Evolutionary conservation across 2,113 vertebrate species (phyloP).

Genomic region (Ameiurus melas): DNA sequence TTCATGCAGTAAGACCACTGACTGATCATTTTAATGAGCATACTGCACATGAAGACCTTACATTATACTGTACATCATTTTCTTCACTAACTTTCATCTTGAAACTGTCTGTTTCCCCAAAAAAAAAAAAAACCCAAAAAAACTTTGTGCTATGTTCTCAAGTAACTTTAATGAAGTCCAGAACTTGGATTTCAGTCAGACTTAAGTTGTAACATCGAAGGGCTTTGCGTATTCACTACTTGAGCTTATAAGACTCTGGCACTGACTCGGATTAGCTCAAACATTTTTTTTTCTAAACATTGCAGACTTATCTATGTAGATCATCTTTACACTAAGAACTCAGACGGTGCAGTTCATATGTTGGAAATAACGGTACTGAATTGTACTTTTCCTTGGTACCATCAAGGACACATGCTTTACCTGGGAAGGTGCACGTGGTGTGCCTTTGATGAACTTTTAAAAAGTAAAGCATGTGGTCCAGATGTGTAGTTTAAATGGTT

Average conservation of each 20-base stretch:
- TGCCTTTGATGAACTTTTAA: not conserved
- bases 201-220: not conserved
- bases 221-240: not conserved
- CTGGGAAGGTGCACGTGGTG: not conserved
- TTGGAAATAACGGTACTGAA: not conserved
- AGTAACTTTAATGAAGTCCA: not conserved
- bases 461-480: not conserved
- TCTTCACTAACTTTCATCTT: not conserved
- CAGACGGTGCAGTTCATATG: not conserved
- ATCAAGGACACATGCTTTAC: not conserved
- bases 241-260: not conserved
- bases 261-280: not conserved
- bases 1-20: not conserved
- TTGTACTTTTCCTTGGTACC: not conserved
- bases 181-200: not conserved
- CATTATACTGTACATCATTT: not conserved
- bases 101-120: not conserved
- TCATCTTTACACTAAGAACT: not conserved
- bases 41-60: not conserved
- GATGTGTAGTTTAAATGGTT: not conserved
- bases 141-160: not conserved
- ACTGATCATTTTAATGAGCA: not conserved
- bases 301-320: not conserved
- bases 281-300: not conserved
- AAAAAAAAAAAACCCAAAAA: not conserved